Percentiles rank a stretch among this genome's conserved stretches.
Conservation (phyloP, 2,797 vertebrate genomes). For the Labroides dimidiatus region DNA sequence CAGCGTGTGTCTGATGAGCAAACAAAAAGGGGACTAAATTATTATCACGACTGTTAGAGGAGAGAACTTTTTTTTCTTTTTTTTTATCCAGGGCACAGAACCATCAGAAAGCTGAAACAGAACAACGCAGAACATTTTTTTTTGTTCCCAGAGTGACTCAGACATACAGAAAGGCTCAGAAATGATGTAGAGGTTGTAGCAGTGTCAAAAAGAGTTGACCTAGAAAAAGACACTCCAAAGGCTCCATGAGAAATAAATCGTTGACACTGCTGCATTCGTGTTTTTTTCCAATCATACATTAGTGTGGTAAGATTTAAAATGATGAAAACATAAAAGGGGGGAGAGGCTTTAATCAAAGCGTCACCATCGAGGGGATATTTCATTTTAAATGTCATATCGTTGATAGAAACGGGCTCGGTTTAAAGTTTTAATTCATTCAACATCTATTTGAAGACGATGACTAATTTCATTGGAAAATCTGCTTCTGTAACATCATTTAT, state of each 20-base stretch:
- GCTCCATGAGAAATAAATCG: not conserved
- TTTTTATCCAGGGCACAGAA: constrained; percentile 16
- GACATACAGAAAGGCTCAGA: not conserved
- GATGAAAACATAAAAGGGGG: not conserved
- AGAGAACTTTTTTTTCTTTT: constrained; percentile 36
- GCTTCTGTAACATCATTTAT: no score
- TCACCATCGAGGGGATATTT: no score
- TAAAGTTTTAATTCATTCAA: no score
- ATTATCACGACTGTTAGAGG: constrained; percentile 59
- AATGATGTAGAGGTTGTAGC: not conserved
- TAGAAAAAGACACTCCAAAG: not conserved
- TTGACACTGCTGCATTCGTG: not conserved
- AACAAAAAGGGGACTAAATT: constrained; percentile 63
- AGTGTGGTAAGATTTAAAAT: not conserved
- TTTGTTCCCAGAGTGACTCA: not conserved
- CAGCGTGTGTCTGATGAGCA: constrained; percentile 74
- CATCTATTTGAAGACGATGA: no score
- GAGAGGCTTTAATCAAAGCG: no score
- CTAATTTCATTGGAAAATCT: no score
- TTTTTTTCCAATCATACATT: not conserved
- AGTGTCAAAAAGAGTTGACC: not conserved
- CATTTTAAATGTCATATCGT: no score
- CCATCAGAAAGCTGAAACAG: constrained; percentile 24
- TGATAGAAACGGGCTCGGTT: no score
- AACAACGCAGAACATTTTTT: constrained; percentile 11